These are phyloP conservation scores for Adelosebastes latens DNA, from an alignment of 2,797 vertebrate genomes.

Conservation along the genomic window DNA sequence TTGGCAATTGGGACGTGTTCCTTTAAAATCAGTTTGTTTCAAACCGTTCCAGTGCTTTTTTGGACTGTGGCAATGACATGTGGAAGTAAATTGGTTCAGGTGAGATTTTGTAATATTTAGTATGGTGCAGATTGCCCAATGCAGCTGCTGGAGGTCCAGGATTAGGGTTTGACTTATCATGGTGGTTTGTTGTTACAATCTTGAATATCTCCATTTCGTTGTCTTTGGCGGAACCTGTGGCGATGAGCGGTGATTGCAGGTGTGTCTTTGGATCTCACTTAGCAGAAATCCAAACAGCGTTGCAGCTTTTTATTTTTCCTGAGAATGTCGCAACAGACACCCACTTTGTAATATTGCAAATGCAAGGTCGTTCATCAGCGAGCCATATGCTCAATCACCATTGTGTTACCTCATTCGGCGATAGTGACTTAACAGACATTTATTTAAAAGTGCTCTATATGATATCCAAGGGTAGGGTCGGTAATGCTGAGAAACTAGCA, in stretches of 20 bases:
- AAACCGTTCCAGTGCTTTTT: background rate
- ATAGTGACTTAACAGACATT: background rate
- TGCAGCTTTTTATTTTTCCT: background rate
- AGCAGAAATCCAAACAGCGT: background rate
- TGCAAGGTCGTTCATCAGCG: background rate
- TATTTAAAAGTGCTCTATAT: background rate
- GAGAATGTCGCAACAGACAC: background rate
- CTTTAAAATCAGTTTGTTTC: background rate
- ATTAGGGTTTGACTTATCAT: conserved; percentile 6
- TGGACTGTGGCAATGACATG: background rate
- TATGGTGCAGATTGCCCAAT: conserved; percentile 1
- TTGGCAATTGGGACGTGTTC: background rate
- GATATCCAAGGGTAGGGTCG: no score
- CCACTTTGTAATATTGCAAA: background rate
- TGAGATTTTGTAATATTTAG: background rate
- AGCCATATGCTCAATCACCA: background rate
- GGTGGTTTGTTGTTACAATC: background rate
- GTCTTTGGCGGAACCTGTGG: background rate
- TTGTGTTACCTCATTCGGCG: background rate
- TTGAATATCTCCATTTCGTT: background rate
- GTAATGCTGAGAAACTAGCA: background rate
- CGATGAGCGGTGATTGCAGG: background rate
- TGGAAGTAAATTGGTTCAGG: background rate
- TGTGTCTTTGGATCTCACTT: background rate
- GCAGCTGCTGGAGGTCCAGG: conserved; percentile 9